These are phyloP conservation scores for Chionomys nivalis DNA, from an alignment of 2,113 vertebrate species.

Conservation along the genomic window DNA sequence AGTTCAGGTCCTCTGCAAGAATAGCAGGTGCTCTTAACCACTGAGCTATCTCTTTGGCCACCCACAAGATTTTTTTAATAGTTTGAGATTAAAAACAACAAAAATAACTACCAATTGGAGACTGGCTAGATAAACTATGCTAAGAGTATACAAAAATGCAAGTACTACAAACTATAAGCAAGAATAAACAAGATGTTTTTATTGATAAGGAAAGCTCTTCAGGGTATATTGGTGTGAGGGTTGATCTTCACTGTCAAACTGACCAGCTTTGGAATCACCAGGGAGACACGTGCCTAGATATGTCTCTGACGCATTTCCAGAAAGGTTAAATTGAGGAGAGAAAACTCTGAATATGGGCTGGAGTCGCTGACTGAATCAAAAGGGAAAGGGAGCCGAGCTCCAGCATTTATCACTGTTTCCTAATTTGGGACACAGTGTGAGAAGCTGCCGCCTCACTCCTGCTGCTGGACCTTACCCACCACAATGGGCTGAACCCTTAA, in stretches of 20 bases:
- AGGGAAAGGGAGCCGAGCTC: neutral
- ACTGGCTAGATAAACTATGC: neutral
- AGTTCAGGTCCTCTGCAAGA: neutral
- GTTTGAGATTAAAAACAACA: neutral
- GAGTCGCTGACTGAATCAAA: neutral
- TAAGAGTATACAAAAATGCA: neutral
- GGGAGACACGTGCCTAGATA: neutral
- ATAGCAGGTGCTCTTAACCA: neutral
- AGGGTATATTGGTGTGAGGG: neutral
- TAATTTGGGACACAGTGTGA: neutral
- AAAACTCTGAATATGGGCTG: neutral
- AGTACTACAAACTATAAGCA: neutral
- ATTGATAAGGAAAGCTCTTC: neutral
- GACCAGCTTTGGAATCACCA: neutral
- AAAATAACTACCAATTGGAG: neutral
- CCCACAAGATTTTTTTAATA: constrained; percentile 27
- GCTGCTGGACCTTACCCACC: neutral
- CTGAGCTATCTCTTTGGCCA: neutral
- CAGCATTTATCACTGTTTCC: neutral
- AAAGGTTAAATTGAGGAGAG: neutral
- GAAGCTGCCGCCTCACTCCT: neutral
- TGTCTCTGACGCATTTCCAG: neutral
- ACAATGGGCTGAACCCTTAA: neutral
- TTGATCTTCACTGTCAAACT: neutral
- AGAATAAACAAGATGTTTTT: neutral